phyloP scores from a whole-genome alignment of 2,113 vertebrate genomes.

The Pica pica region DNA sequence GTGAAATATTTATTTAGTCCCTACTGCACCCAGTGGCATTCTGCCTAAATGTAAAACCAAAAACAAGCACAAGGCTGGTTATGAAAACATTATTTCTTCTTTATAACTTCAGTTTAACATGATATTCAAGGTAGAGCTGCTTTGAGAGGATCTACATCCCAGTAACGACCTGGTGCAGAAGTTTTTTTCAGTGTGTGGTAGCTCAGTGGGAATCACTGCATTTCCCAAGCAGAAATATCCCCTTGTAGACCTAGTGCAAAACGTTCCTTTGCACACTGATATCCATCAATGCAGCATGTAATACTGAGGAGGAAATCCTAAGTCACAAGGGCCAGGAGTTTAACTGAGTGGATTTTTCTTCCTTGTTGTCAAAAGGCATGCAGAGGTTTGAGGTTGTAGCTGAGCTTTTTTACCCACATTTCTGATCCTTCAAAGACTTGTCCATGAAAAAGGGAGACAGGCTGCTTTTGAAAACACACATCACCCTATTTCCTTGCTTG shows the following conservation, averaged over 20 bases:
- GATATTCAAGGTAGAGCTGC: background rate
- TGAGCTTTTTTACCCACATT: background rate
- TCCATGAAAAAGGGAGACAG: background rate
- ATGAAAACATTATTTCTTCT: background rate
- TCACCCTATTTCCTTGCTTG: rapidly evolving
- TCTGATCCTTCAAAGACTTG: background rate
- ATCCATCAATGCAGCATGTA: too few species aligned
- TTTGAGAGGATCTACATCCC: background rate
- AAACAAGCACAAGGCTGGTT: background rate
- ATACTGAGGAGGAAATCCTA: background rate
- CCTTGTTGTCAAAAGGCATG: background rate
- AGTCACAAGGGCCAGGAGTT: background rate
- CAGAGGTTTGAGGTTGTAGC: background rate
- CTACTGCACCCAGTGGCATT: background rate
- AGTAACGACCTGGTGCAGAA: background rate
- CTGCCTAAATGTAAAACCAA: background rate
- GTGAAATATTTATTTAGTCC: background rate
- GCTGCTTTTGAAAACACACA: background rate
- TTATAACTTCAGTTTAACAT: background rate
- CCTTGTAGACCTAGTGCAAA: background rate
- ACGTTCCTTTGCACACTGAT: background rate
- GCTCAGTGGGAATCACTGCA: background rate
- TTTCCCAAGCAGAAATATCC: background rate
- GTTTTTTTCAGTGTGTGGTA: background rate
- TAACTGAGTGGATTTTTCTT: background rate